Percentiles rank a stretch among this genome's conserved stretches.
These are phyloP conservation scores for Crocodylus rhombifer DNA, from an alignment of 2,797 vertebrate genomes.

Conservation along the genomic window DNA sequence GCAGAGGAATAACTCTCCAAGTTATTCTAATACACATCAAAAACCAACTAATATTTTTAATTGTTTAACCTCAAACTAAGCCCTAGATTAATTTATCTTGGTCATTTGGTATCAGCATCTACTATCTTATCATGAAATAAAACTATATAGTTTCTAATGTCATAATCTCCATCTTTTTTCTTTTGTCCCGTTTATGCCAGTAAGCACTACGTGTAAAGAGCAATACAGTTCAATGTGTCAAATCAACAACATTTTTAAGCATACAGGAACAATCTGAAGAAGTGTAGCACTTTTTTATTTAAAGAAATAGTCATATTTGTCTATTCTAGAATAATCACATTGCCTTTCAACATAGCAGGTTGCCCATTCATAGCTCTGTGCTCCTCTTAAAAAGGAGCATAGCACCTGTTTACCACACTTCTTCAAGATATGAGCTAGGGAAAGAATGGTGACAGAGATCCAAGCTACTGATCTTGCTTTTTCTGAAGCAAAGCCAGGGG, in stretches of 20 bases:
- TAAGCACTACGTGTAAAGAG: background rate
- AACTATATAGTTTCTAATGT: background rate
- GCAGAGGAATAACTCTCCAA: background rate
- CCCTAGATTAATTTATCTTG: background rate
- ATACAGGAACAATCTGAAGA: background rate
- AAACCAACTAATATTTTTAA: background rate
- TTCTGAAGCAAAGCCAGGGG: background rate
- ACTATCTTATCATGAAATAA: background rate
- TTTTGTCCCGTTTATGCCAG: background rate
- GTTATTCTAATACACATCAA: background rate
- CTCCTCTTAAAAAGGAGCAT: background rate
- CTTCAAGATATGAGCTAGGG: background rate
- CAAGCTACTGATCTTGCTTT: background rate
- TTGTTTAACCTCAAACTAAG: background rate
- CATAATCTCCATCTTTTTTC: rapidly evolving
- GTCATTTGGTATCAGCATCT: background rate
- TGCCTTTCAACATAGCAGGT: no score
- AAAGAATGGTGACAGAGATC: background rate
- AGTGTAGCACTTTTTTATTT: background rate
- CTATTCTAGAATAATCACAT: background rate
- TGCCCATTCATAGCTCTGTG: background rate
- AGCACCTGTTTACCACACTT: background rate
- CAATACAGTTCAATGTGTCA: background rate
- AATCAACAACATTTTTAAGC: background rate
- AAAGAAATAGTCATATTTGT: background rate